Base-by-base conservation (phyloP, 2,888 invertebrate species). In the Axea sp. region DNA sequence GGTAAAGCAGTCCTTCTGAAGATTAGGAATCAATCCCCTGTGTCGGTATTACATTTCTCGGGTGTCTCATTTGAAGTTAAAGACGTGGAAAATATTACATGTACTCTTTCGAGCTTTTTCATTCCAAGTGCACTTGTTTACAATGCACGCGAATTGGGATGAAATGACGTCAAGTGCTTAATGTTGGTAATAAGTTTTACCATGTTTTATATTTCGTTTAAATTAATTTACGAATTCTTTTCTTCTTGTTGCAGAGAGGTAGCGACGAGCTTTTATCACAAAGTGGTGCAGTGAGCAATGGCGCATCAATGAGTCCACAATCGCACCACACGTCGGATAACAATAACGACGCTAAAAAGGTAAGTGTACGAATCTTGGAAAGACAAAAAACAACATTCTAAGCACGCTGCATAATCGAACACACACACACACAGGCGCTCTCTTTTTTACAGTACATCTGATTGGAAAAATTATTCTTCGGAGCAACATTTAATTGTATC, bases 301-400 rank as follows among this genome's bases (percentile, higher is more conserved):
- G 96, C 93, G 95, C 95, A 89, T 94, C 95, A 86, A 94, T 95
- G 90, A 96, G 96, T 90, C 95, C 94, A 81, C 89, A 90, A 78
- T 89, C 90, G 71, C 87, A 87, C 81, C 93, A 93, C 87, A 94
- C 94, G 86, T 92, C 94, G 79, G 96, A 97, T 89, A 96, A 96
- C 91, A 97, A 96, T 90, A 97, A 97, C 90, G 97, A 97, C 88
- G 95, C 96, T 80, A 97, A 97, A 91, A 97, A 97, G 94, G 97
- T 97, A 89, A 91, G 90, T 3, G 2, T 19, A 2, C 19, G 19
- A 19, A n/a, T n/a, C n/a, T n/a, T n/a, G n/a, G n/a, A n/a, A n/a
- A n/a, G n/a, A n/a, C n/a, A n/a, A n/a, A n/a, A n/a, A n/a, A n/a
- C n/a, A n/a, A n/a, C n/a, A n/a, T n/a, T n/a, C n/a, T n/a, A n/a